These are phyloP conservation scores for Poeciliopsis turneri DNA, from an alignment of 2,797 vertebrate genomes.

Conservation along the genomic window DNA sequence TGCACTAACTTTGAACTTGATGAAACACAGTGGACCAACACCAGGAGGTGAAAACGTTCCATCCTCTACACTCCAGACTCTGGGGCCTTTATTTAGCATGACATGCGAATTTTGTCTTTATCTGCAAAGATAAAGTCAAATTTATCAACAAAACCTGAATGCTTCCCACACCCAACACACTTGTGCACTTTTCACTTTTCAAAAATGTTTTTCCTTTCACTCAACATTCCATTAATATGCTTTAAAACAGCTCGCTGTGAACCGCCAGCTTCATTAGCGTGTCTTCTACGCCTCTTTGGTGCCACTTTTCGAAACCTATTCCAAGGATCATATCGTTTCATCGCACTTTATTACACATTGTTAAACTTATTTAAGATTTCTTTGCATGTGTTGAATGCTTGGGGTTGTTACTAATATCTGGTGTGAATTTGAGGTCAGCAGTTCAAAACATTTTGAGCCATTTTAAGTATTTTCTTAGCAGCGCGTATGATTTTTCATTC, in stretches of 20 bases:
- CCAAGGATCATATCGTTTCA: neutral
- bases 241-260: neutral
- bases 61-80: neutral
- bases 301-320: neutral
- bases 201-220: neutral
- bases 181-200: neutral
- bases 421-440: neutral
- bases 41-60: neutral
- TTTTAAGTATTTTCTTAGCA: neutral
- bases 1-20: conserved; percentile 1
- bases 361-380: neutral
- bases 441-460: neutral
- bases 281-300: neutral
- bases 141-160: too few relatives aligned
- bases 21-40: neutral
- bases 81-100: neutral
- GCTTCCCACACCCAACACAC: too few relatives aligned
- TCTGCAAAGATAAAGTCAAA: neutral
- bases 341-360: neutral
- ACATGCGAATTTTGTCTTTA: neutral
- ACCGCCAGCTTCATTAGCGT: neutral
- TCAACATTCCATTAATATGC: neutral
- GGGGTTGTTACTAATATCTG: neutral
- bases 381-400: neutral
- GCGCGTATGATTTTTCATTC: neutral